Base-by-base conservation (phyloP, 1,140 invertebrate genomes). In the Drosophila obscura region DNA sequence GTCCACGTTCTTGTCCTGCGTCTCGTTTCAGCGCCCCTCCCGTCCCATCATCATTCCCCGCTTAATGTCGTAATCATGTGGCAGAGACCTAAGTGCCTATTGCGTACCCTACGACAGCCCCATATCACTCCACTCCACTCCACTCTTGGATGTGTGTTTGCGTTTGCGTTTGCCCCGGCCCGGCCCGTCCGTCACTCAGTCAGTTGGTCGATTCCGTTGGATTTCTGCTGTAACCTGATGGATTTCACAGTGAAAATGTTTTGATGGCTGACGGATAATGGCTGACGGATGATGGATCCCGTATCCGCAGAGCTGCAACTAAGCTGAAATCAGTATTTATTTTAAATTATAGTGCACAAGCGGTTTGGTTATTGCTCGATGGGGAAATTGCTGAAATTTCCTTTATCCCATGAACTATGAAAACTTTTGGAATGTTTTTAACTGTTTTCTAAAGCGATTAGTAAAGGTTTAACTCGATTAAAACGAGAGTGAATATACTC, bases 1-100 rank as follows among this genome's bases (percentile, higher is more conserved):
- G 19, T 19, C 2, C 13, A 48, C 43, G 39, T 31, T 31, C 28
- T 2, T 7, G 28, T 28, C 7, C 28, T 8, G 6, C 28, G 7
- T 35, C 7, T 9, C 61, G 51, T 64, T 46, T 44, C n/a, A n/a
- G 19, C 19, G 19, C 63, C 56, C 46, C n/a, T n/a, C n/a, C n/a
- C n/a, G n/a, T 50, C 64, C 60, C 28, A 43, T 31, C 43, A 46
- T 31, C 15, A 53, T 55, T 55, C 16, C 64, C 48, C 64, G 51
- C 53, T 44, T 77, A 77, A 77, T 77, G 64, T 63, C 64, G 74
- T 77, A 77, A 77, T 77, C 74, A 77, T 76, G 64, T 77, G 57
- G 73, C 73, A 71, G 45, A 58, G 43, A 41, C 51, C 73, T 63
- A 77, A 77, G 74, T 77, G 73, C 74, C 66, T 75, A 77, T 77